A percentile compares a stretch with the other conserved stretches of the same genome.
These are phyloP conservation scores for Paraescarpia echinospica DNA, from an alignment of 1,140 invertebrate species.

Conservation along the genomic window DNA sequence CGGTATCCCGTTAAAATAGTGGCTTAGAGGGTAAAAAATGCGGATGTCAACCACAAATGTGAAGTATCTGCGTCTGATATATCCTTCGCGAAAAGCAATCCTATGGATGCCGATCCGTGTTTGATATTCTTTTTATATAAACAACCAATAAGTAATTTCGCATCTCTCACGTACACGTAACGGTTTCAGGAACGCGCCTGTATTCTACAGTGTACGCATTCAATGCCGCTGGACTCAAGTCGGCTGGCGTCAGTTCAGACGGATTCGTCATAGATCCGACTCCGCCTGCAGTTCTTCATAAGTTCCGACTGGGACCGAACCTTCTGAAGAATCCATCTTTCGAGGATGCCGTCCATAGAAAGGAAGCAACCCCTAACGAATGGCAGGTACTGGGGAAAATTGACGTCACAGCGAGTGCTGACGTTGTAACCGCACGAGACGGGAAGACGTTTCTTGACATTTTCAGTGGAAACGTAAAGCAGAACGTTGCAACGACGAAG, in stretches of 20 bases:
- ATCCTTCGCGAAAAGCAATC: too few species aligned
- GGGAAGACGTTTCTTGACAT: background rate
- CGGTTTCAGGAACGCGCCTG: background rate
- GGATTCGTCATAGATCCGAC: slow-evolving; percentile 4
- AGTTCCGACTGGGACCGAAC: background rate
- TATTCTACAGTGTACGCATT: slow-evolving; percentile 7
- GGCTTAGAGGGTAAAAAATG: too few species aligned
- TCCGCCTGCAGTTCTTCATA: background rate
- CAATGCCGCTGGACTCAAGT: background rate
- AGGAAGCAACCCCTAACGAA: background rate
- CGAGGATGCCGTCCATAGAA: background rate
- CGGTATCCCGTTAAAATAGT: too few species aligned
- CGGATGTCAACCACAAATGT: too few species aligned
- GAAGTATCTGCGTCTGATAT: too few species aligned
- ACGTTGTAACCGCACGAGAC: background rate
- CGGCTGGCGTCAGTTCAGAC: background rate
- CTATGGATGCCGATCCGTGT: too few species aligned
- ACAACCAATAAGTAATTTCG: background rate
- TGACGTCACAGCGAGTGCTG: background rate
- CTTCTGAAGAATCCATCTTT: background rate
- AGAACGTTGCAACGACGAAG: background rate
- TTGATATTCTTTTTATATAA: too few species aligned
- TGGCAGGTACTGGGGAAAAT: background rate
- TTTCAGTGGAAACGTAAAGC: background rate
- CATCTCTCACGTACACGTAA: background rate